A percentile compares a stretch with the other conserved stretches of the same genome.
Evolutionary conservation across 1,140 invertebrate genomes (phyloP).

Genomic region (Sesamia nonagrioides): DNA sequence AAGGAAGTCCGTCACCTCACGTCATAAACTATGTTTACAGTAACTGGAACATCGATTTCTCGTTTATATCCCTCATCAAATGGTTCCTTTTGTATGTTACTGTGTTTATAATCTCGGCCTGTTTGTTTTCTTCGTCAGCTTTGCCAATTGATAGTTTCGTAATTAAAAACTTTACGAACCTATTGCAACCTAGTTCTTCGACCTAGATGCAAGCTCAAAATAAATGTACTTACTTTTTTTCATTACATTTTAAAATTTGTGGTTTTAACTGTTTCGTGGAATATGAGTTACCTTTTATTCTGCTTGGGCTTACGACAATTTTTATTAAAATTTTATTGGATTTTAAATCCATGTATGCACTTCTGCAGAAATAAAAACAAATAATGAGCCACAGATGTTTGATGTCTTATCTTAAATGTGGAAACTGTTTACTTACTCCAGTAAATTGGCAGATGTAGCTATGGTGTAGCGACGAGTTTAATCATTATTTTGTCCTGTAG

Average conservation of each 20-base stretch:
- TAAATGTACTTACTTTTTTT: too few species aligned
- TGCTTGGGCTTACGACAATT: not conserved
- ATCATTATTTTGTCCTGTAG: too few species aligned
- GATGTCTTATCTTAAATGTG: not conserved
- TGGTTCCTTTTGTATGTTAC: constrained; percentile 47
- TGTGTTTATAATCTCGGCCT: constrained; percentile 13
- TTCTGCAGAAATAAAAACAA: not conserved
- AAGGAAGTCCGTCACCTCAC: constrained; percentile 61
- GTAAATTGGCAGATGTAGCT: too few species aligned
- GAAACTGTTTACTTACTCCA: not conserved
- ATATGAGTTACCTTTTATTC: not conserved
- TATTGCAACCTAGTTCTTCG: not conserved
- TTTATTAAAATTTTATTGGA: not conserved
- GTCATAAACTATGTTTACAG: constrained; percentile 65
- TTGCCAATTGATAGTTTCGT: not conserved
- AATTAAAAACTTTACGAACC: not conserved
- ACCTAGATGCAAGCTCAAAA: not conserved
- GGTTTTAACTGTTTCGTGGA: not conserved
- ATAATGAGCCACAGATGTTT: not conserved
- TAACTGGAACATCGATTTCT: constrained; percentile 51
- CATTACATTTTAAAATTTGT: not conserved
- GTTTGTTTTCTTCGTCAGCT: constrained; percentile 9
- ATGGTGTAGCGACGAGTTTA: too few species aligned
- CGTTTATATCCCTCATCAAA: constrained; percentile 56
- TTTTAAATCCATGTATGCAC: not conserved